Evolutionary conservation across 1,140 invertebrate genomes (phyloP), one percentile per base, ranked within the genome.

Genomic region (Bombus confusus): DNA sequence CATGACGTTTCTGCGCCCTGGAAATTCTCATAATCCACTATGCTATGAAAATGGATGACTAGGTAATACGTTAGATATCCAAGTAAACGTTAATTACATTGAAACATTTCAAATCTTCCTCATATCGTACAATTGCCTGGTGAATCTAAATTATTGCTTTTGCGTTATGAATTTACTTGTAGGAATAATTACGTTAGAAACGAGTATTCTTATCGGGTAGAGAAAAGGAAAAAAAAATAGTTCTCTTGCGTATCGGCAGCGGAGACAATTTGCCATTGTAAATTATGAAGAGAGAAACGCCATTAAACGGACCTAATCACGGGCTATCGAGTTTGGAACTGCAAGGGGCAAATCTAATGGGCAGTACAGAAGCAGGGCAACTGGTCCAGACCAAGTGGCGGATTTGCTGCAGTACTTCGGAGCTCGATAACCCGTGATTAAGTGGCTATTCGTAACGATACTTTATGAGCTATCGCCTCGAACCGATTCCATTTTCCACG

Each of bases 391-490:
- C 69, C 82, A 79, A 88, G 75, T 75, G 75, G 68, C 64, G 47
- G 79, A 83, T 83, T 89, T 88, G 85, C 76, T 81, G 68, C 75
- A 68, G 76, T 69, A 68, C 78, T 88, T 80, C 59, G 76, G 80
- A 83, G 64, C 72, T 89, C 79, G 80, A 88, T 88, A 86, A 88
- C 64, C 80, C 69, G 84, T 71, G 84, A 72, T 89, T 85, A 88
- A 89, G 80, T 88, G 59, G 62, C 84, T 88, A 86, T 88, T 86
- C 75, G 83, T 89, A 89, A 89, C 86, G 79, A 88, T 85, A 88
- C 87, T 89, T 89, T 86, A 89, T 89, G 88, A 89, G 66, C 78
- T 81, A 86, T 86, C 87, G 83, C 59, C 52, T 59, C 57, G 74
- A 74, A 88, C 18, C 88, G 87, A 89, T 88, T 83, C 39, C 69